phyloP scores from a whole-genome alignment of 2,888 invertebrate genomes.

The Anthophora plumipes region DNA sequence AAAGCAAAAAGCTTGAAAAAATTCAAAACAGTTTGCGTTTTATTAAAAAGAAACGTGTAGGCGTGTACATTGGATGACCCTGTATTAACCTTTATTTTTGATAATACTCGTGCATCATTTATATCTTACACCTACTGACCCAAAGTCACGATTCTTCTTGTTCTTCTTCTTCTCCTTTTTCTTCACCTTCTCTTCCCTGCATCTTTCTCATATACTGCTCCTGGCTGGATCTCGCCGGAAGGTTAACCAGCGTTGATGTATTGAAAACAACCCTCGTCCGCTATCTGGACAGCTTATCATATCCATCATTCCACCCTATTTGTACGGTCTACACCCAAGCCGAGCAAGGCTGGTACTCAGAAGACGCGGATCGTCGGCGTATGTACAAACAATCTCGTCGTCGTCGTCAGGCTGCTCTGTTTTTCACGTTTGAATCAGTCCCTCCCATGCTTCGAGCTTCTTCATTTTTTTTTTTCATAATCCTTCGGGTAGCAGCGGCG shows the following conservation, averaged over 20 bases:
- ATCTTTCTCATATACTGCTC: constrained; percentile 14
- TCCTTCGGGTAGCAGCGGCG: neutral
- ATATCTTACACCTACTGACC: neutral
- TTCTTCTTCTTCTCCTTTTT: neutral
- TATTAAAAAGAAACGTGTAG: no score
- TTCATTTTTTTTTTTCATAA: constrained; percentile 17
- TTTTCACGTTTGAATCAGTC: constrained; percentile 21
- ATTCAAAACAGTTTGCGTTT: no score
- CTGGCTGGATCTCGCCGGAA: constrained; percentile 28
- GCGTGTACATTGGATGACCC: no score
- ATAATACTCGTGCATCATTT: no score
- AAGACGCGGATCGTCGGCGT: constrained; percentile 48
- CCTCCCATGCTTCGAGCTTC: neutral
- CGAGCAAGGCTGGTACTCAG: constrained; percentile 35
- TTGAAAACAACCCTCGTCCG: constrained; percentile 75
- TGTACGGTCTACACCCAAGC: constrained; percentile 54
- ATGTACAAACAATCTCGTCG: constrained; percentile 38
- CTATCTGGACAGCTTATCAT: constrained; percentile 77
- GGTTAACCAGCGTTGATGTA: constrained; percentile 75
- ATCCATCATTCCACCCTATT: constrained; percentile 76
- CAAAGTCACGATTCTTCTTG: neutral
- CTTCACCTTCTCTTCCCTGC: constrained; percentile 6
- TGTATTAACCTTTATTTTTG: no score
- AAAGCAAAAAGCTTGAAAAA: no score
- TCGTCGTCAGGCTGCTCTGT: constrained; percentile 23